Base-by-base conservation (phyloP, 2,888 invertebrate species). In the Pandemis heparana region DNA sequence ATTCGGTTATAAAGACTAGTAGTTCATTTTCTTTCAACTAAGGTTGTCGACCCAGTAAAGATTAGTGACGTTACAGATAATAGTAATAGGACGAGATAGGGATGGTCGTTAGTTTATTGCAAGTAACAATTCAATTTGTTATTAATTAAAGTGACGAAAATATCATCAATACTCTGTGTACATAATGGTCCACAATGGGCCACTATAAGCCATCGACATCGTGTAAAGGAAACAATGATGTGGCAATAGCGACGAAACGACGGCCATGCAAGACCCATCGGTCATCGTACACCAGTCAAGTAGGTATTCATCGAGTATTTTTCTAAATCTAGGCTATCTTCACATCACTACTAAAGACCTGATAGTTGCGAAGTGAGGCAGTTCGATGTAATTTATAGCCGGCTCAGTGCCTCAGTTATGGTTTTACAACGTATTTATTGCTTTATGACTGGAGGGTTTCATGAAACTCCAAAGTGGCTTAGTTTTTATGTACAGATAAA, bases 391-490 rank as follows among this genome's bases (percentile, higher is more conserved):
- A 92, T 93, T 92, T 92, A 93, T 89, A 80, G 80, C 88, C 83
- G 86, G 86, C 85, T 87, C 82, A 87, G 85, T 88, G 90, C 90
- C 87, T 86, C 87, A 83, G 85, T 91, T 92, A 93, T 92, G 91
- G 91, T 89, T 93, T 93, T 93, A 94, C 90, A 91, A 86, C 91
- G 89, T 92, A 92, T 93, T 94, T 92, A 94, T 94, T 85, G 91
- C 81, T 94, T 93, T 93, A 94, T 87, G 89, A 86, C 87, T 79
- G 87, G 56, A 48, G 71, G 23, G 59, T 43, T 71, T 62, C 62
- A 67, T 72, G 66, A 64, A 75, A 67, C 59, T 71, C 48, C 60
- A 53, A 62, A 63, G 63, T 56, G 41, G 67, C n/a, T 43, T 12
- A 56, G 46, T 73, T 70, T 73, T 64, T 66, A 8, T 51, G 51